Evolutionary conservation across 2,113 vertebrate species (phyloP).

Genomic region (human (Homo sapiens)): DNA sequence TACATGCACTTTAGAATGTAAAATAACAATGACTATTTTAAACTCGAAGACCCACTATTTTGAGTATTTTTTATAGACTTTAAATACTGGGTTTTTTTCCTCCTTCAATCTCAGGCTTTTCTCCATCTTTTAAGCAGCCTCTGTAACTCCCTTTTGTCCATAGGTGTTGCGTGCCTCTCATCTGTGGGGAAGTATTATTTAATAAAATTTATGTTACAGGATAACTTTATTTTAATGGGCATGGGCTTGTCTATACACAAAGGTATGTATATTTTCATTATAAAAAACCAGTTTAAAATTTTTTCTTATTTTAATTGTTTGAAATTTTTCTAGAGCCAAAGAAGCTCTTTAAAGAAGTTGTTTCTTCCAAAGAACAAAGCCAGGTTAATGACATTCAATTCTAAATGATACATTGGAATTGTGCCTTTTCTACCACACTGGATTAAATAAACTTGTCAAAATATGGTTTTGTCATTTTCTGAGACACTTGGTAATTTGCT

Average conservation of each 20-base stretch:
- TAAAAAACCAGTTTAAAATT: conserved; percentile 74
- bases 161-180: conserved; percentile 21
- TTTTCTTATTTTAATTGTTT: conserved; percentile 24
- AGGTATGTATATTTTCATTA: conserved; percentile 80
- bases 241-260: neutral
- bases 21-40: conserved; percentile 65
- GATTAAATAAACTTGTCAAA: conserved; percentile 67
- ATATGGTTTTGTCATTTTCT: conserved; percentile 34
- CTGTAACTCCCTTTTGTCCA: conserved; percentile 41
- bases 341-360: conserved; percentile 56
- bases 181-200: conserved; percentile 59
- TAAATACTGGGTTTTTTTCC: conserved; percentile 69
- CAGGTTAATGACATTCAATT: conserved; percentile 54
- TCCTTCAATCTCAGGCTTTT: conserved; percentile 48
- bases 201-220: conserved; percentile 49
- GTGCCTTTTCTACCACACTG: conserved; percentile 68
- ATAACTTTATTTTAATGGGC: conserved; percentile 46
- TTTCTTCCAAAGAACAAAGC: conserved; percentile 67
- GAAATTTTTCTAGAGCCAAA: conserved; percentile 46
- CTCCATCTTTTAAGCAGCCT: conserved; percentile 45
- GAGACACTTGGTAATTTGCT: neutral
- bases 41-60: conserved; percentile 62
- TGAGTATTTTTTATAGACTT: conserved; percentile 70
- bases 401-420: conserved; percentile 50
- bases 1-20: conserved; percentile 84